Base-by-base conservation (phyloP, 1,140 invertebrate genomes). In the Euura lappo region DNA sequence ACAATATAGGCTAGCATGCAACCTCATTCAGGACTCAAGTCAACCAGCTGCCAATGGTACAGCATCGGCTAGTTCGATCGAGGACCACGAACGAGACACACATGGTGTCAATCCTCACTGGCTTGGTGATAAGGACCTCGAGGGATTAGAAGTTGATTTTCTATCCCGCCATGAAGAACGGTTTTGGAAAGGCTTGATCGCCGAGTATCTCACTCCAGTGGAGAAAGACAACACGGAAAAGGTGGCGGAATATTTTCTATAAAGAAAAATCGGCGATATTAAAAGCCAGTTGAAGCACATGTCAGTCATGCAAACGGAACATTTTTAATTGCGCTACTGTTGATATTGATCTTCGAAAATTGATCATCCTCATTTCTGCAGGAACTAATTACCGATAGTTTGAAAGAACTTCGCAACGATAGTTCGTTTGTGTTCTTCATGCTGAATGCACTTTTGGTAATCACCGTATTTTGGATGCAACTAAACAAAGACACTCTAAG, bases 361-460 rank as follows among this genome's bases (percentile, higher is more conserved):
- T n/a, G n/a, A n/a, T n/a, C n/a, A n/a, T n/a, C n/a, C n/a, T n/a
- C n/a, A n/a, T n/a, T n/a, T 70, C 65, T 60, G 89, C 91, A 98
- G 94, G 93, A 92, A 84, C 91, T 95, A 81, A 94, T 98, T 79
- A 94, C 94, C 82, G 88, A 90, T 79, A 96, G 97, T 87, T 91
- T 99, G 85, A 93, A 94, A 84, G 96, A 97, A 82, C 91, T 99
- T 80, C 91, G 97, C 80, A 99, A 98, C 92, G 98, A 98, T 88
- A 95, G 96, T 79, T 96, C 98, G 74, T 98, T 99, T 88, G 96
- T 96, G 80, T 99, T 99, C 93, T 95, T 99, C 90, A 99, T 99
- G 96, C 94, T 98, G 90, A 99, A 99, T 92, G 96, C 97, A 88
- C 93, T 99, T 82, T 99, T 99, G 92, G 96, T 99, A 85, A 93